Percentiles rank a stretch among this genome's conserved stretches.
Conservation (phyloP, 2,113 vertebrate genomes). For the Brachirus orientalis region DNA sequence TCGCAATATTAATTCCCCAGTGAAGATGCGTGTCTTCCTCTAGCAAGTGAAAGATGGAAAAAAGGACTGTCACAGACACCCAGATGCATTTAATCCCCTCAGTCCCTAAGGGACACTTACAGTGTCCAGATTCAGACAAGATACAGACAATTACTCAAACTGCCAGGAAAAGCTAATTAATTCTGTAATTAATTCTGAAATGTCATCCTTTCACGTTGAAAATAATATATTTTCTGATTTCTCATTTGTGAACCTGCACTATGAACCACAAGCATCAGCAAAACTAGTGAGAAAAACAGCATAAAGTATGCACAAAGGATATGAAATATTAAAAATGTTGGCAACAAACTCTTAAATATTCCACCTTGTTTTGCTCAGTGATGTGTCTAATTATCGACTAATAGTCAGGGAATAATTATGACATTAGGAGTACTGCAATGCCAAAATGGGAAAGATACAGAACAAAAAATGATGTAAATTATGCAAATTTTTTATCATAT, state of each 20-base stretch:
- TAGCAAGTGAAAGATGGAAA: constrained; percentile 11
- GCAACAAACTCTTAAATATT: constrained; percentile 2
- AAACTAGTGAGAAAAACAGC: not conserved
- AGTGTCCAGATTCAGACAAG: constrained; percentile 42
- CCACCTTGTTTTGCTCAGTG: not conserved
- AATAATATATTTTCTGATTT: constrained; percentile 39
- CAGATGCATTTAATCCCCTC: constrained; percentile 36
- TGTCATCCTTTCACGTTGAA: constrained; percentile 59
- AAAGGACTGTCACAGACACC: constrained; percentile 23
- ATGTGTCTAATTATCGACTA: constrained; percentile 1
- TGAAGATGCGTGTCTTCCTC: constrained; percentile 28
- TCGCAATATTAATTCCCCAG: constrained; percentile 45
- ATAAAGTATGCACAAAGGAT: constrained; percentile 13
- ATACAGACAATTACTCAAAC: constrained; percentile 52
- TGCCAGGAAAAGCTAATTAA: constrained; percentile 65
- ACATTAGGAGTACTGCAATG: not conserved
- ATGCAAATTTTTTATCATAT: constrained; percentile 1
- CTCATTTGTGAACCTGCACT: constrained; percentile 36
- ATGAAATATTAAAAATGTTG: constrained; percentile 5
- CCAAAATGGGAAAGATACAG: not conserved
- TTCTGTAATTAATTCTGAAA: constrained; percentile 74
- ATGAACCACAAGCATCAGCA: constrained; percentile 25
- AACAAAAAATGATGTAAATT: not conserved
- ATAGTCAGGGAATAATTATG: not conserved
- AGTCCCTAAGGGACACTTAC: constrained; percentile 29